Evolutionary conservation across 1,140 invertebrate species (phyloP).

Genomic region (Saccostrea cuccullata): DNA sequence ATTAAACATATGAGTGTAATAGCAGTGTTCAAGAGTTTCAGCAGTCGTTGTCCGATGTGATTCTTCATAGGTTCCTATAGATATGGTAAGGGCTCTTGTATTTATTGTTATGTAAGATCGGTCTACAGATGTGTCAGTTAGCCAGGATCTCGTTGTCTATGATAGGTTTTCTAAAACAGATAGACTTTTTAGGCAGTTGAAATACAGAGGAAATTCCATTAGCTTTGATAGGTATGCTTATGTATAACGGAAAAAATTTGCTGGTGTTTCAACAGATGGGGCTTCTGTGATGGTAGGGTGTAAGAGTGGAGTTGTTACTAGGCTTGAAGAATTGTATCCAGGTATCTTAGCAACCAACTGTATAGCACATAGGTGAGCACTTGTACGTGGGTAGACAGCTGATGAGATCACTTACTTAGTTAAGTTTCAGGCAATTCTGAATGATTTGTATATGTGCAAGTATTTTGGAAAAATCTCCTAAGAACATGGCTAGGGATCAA

Average conservation of each 20-base stretch:
- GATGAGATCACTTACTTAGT: slow-evolving; percentile 51
- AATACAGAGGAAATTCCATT: slow-evolving; percentile 52
- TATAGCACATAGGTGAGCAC: slow-evolving; percentile 58
- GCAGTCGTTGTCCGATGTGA: slow-evolving; percentile 26
- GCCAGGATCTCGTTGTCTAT: slow-evolving; percentile 49
- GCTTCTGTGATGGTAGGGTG: slow-evolving; percentile 59
- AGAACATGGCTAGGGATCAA: too few relatives aligned
- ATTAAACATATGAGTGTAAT: slow-evolving; percentile 28
- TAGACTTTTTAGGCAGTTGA: slow-evolving; percentile 39
- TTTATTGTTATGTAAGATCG: slow-evolving; percentile 54
- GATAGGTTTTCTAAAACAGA: slow-evolving; percentile 39
- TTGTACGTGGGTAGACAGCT: slow-evolving; percentile 46
- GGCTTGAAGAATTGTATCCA: slow-evolving; percentile 43
- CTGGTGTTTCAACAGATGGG: slow-evolving; percentile 53
- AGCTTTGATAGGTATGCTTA: slow-evolving; percentile 32
- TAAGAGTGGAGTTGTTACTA: slow-evolving; percentile 56
- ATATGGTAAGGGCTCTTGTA: not conserved
- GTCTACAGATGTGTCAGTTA: slow-evolving; percentile 52
- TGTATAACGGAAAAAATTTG: slow-evolving; percentile 4
- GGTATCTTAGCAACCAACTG: slow-evolving; percentile 54
- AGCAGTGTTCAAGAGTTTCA: too few relatives aligned
- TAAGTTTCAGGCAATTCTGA: too few relatives aligned
- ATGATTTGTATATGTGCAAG: too few relatives aligned
- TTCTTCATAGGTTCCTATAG: not conserved
- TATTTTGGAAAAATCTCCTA: too few relatives aligned